phyloP scores from a whole-genome alignment of 2,888 invertebrate species.

The Andricus quercusramuli region DNA sequence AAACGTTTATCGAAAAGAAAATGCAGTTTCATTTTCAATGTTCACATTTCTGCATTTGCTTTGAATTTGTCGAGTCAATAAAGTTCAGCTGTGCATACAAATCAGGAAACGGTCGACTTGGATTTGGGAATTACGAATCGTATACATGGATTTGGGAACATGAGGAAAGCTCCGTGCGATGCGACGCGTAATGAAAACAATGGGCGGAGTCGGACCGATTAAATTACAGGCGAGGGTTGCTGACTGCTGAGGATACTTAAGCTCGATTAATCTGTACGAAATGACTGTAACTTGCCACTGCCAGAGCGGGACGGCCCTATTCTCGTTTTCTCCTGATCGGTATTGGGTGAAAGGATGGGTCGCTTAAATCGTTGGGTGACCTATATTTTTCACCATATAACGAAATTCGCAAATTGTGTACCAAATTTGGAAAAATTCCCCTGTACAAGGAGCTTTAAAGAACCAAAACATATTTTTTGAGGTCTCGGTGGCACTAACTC shows the following conservation, averaged over 20 bases:
- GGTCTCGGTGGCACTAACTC: too few species aligned
- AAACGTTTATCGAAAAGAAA: background rate
- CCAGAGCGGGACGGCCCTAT: background rate
- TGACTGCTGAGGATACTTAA: background rate
- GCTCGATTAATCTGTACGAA: background rate
- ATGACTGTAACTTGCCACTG: conserved; percentile 18
- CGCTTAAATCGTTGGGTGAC: background rate
- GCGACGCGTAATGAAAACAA: conserved; percentile 5
- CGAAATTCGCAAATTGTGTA: background rate
- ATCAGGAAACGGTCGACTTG: background rate
- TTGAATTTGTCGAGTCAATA: background rate
- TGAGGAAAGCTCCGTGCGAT: background rate
- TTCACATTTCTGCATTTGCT: background rate
- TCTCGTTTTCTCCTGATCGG: background rate
- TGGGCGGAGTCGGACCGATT: conserved; percentile 12
- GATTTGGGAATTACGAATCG: background rate
- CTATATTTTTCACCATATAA: background rate
- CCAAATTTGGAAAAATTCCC: too few species aligned
- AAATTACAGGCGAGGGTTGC: background rate
- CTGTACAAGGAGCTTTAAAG: too few species aligned
- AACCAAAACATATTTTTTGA: too few species aligned
- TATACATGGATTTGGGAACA: background rate
- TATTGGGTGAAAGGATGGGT: background rate
- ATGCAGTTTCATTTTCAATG: background rate
- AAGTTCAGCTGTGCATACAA: background rate